Conservation (phyloP, 2,888 invertebrate species). For the Caenorhabditis sulstoni region DNA sequence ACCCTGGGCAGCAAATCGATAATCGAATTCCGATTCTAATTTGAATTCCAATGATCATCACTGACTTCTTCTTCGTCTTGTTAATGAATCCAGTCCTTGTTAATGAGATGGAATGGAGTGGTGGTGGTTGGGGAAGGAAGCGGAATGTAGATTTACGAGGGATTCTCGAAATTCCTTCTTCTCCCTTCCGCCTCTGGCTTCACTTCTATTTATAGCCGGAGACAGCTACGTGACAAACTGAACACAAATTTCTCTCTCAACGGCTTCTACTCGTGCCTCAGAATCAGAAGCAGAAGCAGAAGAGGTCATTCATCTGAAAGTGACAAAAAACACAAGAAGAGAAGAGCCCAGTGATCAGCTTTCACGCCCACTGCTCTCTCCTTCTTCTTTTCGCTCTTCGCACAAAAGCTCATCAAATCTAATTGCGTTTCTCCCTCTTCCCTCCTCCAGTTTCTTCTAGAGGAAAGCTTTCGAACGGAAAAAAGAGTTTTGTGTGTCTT, state of each 20-base stretch:
- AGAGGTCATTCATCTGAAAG: conserved; percentile 14
- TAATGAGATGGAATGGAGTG: conserved; percentile 1
- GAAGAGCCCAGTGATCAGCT: conserved; percentile 3
- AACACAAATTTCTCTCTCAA: too few relatives aligned
- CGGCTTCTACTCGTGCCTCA: too few relatives aligned
- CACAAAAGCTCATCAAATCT: background rate
- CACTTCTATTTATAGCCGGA: too few relatives aligned
- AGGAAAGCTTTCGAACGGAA: background rate
- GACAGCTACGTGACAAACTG: too few relatives aligned
- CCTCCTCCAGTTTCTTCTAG: background rate
- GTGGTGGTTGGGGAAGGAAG: background rate
- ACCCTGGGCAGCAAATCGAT: too few relatives aligned
- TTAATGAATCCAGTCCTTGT: background rate
- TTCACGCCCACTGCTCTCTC: background rate
- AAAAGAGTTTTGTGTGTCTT: too few relatives aligned
- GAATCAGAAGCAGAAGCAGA: background rate
- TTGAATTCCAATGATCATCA: too few relatives aligned
- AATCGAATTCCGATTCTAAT: too few relatives aligned
- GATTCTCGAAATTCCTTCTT: too few relatives aligned
- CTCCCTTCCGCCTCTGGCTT: too few relatives aligned
- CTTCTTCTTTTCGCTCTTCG: too few relatives aligned
- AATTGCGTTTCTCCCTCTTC: background rate
- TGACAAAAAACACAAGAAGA: background rate
- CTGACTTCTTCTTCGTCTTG: too few relatives aligned
- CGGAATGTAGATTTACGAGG: conserved; percentile 7